These are phyloP conservation scores for Alloplasta piceator DNA, from an alignment of 2,888 invertebrate species.

Conservation along the genomic window DNA sequence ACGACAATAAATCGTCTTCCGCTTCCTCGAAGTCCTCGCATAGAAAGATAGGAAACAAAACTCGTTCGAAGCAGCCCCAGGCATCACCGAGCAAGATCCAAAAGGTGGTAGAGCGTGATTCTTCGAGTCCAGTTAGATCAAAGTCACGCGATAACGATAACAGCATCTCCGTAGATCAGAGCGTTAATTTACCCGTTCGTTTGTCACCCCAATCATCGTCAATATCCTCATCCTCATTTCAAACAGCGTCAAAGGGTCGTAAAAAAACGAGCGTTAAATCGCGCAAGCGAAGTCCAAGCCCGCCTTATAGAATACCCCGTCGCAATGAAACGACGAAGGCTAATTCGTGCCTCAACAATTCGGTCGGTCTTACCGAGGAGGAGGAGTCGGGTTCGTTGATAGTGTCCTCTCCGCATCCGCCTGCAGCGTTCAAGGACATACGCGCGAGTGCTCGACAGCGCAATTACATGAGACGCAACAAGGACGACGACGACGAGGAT, in stretches of 20 bases:
- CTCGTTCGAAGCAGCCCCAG: constrained; percentile 78
- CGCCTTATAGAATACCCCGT: constrained; percentile 80
- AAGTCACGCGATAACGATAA: constrained; percentile 79
- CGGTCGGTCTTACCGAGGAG: constrained; percentile 80
- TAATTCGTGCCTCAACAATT: constrained; percentile 70
- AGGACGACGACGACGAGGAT: constrained; percentile 86
- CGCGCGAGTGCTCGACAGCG: constrained; percentile 83
- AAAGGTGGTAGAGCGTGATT: constrained; percentile 76
- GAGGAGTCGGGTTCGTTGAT: constrained; percentile 82
- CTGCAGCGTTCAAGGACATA: constrained; percentile 79
- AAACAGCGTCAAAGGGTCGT: constrained; percentile 82
- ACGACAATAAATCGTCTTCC: constrained; percentile 74
- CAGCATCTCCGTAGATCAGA: constrained; percentile 51
- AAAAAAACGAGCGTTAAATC: constrained; percentile 76
- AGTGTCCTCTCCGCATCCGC: constrained; percentile 81
- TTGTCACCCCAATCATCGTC: constrained; percentile 80
- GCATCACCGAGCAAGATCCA: constrained; percentile 76
- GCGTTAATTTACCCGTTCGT: constrained; percentile 60
- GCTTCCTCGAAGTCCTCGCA: constrained; percentile 79
- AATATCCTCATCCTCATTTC: constrained; percentile 84
- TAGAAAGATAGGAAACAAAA: constrained; percentile 81
- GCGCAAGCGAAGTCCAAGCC: constrained; percentile 79
- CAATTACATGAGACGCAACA: constrained; percentile 88
- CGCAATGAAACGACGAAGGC: constrained; percentile 75
- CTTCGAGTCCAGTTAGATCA: constrained; percentile 76